phyloP scores from a whole-genome alignment of 2,113 vertebrate genomes.

The Cyanoramphus novaezelandiae region DNA sequence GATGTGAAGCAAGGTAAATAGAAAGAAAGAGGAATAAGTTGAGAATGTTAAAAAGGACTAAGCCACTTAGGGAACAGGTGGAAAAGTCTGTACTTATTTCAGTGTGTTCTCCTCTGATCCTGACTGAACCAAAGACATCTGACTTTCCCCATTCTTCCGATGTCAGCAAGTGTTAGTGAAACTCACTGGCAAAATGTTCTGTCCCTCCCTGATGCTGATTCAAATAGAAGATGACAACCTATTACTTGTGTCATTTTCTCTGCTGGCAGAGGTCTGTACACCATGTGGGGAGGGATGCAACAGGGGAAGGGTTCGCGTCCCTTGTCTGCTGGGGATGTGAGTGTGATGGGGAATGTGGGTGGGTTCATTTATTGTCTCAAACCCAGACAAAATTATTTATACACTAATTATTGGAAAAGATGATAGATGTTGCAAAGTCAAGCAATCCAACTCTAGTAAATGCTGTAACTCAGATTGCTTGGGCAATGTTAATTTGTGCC shows the following conservation, averaged over 20 bases:
- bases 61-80: not conserved
- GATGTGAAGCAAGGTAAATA: not conserved
- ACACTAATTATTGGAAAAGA: not conserved
- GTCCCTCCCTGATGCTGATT: not conserved
- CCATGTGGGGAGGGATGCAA: not conserved
- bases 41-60: not conserved
- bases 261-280: not conserved
- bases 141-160: not conserved
- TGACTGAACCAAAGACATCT: not conserved
- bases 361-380: not conserved
- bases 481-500: not conserved
- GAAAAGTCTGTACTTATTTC: not conserved
- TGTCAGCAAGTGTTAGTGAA: not conserved
- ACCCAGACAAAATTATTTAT: not conserved
- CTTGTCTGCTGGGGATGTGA: not conserved
- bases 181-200: not conserved
- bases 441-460: not conserved
- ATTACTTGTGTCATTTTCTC: not conserved
- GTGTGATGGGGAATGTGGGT: not conserved
- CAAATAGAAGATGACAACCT: not conserved
- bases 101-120: not conserved
- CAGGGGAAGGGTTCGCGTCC: not conserved
- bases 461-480: not conserved
- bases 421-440: not conserved
- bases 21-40: not conserved